Percentiles rank a stretch among this genome's conserved stretches.
phyloP scores from a whole-genome alignment of 1,140 invertebrate genomes.

The Zaprionus ghesquierei region DNA sequence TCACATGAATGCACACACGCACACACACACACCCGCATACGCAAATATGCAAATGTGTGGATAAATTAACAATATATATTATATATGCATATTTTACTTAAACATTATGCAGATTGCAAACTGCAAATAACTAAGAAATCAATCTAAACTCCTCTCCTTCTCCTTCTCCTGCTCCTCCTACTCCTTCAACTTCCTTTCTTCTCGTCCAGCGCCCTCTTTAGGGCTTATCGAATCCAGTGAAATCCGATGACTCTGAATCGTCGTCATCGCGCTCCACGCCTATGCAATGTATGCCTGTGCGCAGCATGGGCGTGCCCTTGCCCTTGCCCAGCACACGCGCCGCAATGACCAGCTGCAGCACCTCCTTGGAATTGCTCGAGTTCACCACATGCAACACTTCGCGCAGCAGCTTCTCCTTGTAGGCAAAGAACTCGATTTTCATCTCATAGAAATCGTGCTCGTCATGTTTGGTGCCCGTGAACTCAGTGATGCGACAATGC shows the following conservation, averaged over 20 bases:
- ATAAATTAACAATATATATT: constrained; percentile 57
- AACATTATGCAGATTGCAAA: constrained; percentile 56
- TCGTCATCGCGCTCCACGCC: constrained; percentile 82
- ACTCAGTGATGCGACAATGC: constrained; percentile 75
- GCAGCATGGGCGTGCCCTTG: constrained; percentile 84
- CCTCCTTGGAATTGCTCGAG: constrained; percentile 68
- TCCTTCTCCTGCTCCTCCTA: background rate
- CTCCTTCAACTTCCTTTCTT: too few relatives aligned
- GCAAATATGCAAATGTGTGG: background rate
- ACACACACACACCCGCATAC: background rate
- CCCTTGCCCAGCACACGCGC: constrained; percentile 84
- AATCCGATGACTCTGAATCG: constrained; percentile 79
- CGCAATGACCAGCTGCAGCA: constrained; percentile 74
- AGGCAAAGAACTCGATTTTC: constrained; percentile 84
- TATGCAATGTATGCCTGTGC: constrained; percentile 84
- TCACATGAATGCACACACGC: background rate
- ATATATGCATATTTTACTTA: constrained; percentile 44
- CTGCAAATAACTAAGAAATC: constrained; percentile 55
- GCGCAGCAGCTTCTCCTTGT: constrained; percentile 84
- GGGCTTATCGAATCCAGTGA: constrained; percentile 63
- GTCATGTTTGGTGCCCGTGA: constrained; percentile 69
- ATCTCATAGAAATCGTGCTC: constrained; percentile 81
- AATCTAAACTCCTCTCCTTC: constrained; percentile 12
- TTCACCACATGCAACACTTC: constrained; percentile 83
- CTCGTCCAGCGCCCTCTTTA: too few relatives aligned